Evolutionary conservation across 2,113 vertebrate species (phyloP).

Genomic region (Calyptomena viridis): DNA sequence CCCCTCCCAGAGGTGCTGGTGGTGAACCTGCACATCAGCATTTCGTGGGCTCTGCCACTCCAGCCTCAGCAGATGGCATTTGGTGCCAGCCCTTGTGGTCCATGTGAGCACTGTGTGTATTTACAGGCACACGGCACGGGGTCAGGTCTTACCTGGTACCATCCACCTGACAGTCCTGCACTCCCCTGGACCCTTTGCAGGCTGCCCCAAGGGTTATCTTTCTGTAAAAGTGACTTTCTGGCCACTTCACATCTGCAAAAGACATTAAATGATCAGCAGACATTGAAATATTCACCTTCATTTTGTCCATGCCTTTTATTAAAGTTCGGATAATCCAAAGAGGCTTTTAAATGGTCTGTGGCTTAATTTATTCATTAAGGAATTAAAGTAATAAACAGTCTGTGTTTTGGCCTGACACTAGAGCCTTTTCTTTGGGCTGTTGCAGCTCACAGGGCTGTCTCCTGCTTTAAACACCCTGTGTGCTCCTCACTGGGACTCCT

Average conservation of each 20-base stretch:
- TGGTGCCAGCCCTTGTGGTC: neutral
- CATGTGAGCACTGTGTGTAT: neutral
- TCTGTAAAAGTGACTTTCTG: neutral
- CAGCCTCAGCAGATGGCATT: neutral
- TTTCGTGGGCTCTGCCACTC: neutral
- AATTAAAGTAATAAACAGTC: conserved; percentile 27
- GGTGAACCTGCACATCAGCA: neutral
- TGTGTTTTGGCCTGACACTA: neutral
- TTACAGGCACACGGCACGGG: neutral
- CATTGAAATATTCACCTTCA: neutral
- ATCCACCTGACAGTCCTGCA: neutral
- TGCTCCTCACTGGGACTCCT: neutral
- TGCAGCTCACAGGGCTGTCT: conserved; percentile 8
- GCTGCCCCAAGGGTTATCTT: neutral
- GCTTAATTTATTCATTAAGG: conserved; percentile 29
- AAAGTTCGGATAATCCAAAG: neutral
- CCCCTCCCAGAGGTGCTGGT: neutral
- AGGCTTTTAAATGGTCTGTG: conserved; percentile 29
- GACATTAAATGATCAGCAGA: neutral
- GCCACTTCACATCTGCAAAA: neutral
- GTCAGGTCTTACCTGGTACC: neutral
- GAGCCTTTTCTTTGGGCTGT: neutral
- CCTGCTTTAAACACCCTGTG: neutral
- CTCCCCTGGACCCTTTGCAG: neutral
- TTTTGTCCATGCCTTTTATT: conserved; percentile 3